These are phyloP conservation scores for Drosophila lutescens DNA, from an alignment of 2,888 invertebrate genomes.

Conservation along the genomic window DNA sequence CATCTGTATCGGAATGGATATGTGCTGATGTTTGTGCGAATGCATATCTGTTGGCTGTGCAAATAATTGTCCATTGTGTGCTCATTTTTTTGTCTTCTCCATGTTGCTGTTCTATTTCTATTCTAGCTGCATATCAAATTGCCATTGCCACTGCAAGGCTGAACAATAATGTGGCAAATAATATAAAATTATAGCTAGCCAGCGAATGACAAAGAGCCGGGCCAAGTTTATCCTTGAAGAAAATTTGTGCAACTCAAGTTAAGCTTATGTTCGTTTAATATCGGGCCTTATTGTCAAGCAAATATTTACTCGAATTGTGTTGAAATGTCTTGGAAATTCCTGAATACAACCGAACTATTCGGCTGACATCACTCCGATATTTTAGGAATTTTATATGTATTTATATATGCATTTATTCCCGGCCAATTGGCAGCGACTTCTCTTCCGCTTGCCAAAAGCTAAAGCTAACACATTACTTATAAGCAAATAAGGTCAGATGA, in stretches of 20 bases:
- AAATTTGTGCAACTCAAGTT: constrained; percentile 1
- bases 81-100: constrained; percentile 25
- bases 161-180: constrained; percentile 33
- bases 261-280: not conserved
- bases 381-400: constrained; percentile 16
- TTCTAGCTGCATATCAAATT: constrained; percentile 60
- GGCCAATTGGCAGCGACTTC: constrained; percentile 52
- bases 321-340: not conserved
- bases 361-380: constrained; percentile 35
- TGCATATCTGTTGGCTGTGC: constrained; percentile 21
- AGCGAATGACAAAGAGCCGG: constrained; percentile 46
- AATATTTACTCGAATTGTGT: not conserved
- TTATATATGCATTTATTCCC: constrained; percentile 31
- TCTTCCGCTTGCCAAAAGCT: constrained; percentile 56
- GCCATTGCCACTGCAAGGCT: constrained; percentile 45
- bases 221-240: constrained; percentile 12
- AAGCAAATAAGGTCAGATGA: constrained; percentile 63
- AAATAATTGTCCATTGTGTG: constrained; percentile 62
- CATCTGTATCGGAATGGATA: constrained; percentile 7
- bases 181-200: constrained; percentile 46
- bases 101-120: constrained; percentile 30
- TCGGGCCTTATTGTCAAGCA: not conserved
- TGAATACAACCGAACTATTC: not conserved
- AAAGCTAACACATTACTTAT: constrained; percentile 60
- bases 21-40: constrained; percentile 4